phyloP scores from a whole-genome alignment of 2,888 invertebrate genomes.

The Diarsia brunnea region DNA sequence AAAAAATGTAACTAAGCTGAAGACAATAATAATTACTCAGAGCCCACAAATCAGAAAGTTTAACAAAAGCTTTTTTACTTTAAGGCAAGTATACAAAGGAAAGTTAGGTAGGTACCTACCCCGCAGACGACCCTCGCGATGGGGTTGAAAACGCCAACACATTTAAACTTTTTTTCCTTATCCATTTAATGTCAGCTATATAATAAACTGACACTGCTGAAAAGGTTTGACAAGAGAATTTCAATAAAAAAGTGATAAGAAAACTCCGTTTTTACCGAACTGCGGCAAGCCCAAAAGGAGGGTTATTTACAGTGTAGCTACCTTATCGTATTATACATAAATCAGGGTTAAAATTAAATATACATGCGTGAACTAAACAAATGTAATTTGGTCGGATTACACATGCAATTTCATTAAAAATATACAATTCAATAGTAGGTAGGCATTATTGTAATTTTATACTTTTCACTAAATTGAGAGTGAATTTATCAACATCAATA shows the following conservation, averaged over 20 bases:
- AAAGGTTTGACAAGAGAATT: constrained; percentile 6
- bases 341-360: neutral
- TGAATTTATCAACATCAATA: neutral
- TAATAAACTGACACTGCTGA: constrained; percentile 25
- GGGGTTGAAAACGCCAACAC: constrained; percentile 39
- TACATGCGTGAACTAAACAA: neutral
- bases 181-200: constrained; percentile 9
- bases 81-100: constrained; percentile 20
- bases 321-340: neutral
- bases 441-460: neutral
- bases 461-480: neutral
- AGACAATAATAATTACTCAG: constrained; percentile 5
- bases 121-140: constrained; percentile 10
- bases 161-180: constrained; percentile 48
- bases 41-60: constrained; percentile 8
- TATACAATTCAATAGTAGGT: neutral
- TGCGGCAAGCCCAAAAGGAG: too few species aligned
- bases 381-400: neutral
- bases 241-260: neutral
- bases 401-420: neutral
- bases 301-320: neutral
- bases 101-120: neutral
- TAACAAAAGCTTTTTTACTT: constrained; percentile 11
- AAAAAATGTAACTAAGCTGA: neutral
- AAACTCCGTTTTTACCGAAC: neutral